phyloP scores from a whole-genome alignment of 2,888 invertebrate species.

The Phyllotreta cruciferae region DNA sequence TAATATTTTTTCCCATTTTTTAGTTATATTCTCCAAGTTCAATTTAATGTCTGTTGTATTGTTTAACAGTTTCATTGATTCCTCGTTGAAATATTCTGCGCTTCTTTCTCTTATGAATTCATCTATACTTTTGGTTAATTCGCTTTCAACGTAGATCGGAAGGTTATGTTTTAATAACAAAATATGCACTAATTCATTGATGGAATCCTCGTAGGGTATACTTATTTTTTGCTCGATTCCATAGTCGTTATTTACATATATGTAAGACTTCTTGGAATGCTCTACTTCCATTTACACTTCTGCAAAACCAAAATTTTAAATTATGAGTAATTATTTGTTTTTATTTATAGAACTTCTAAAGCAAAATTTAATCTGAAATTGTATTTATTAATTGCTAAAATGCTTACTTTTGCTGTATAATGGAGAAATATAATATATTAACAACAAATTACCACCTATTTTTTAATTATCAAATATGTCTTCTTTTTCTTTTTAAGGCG shows the following conservation, averaged over 20 bases:
- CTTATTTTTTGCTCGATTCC: conserved; percentile 46
- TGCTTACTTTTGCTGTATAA: no score
- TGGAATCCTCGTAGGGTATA: conserved; percentile 52
- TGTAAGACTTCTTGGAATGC: conserved; percentile 35
- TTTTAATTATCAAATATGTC: no score
- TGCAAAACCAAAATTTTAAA: background rate
- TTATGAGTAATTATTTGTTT: background rate
- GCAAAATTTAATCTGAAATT: no score
- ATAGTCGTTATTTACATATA: conserved; percentile 45
- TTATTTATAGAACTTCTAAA: no score
- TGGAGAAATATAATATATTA: no score
- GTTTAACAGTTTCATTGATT: conserved; percentile 68
- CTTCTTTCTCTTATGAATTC: conserved; percentile 39
- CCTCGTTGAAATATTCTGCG: conserved; percentile 66
- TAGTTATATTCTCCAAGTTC: conserved; percentile 77
- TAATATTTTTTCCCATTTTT: conserved; percentile 81
- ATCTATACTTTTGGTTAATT: conserved; percentile 38
- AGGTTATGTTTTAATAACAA: conserved; percentile 51
- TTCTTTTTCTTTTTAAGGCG: no score
- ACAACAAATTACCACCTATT: no score
- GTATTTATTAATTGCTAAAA: no score
- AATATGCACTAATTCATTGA: conserved; percentile 54
- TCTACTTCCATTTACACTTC: conserved; percentile 17
- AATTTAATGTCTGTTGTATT: conserved; percentile 69
- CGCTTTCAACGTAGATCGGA: conserved; percentile 57